Base-by-base conservation (phyloP, 1,140 invertebrate species). In the Medauroidea extradentata region DNA sequence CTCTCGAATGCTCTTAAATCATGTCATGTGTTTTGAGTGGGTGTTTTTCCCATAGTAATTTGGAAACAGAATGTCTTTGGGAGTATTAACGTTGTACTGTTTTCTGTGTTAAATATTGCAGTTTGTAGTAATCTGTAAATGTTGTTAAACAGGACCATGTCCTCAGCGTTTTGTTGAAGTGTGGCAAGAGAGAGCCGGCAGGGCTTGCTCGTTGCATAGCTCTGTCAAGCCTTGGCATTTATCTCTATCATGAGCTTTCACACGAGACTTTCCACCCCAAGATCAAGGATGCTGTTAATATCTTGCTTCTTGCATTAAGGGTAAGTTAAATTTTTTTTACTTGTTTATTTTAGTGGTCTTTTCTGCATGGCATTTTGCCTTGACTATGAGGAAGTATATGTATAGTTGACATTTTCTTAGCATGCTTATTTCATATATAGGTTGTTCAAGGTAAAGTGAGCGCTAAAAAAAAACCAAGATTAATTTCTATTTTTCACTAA, bases 171-270 rank as follows among this genome's bases (percentile, higher is more conserved):
- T 79, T 98, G 52, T 77, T 97, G 51, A 84, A 89, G 67, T 88
- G 89, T 67, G 94, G 92, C 50, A 88, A 91, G 57, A 80, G 86
- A 25, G 95, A 98, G 77, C 91, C 91, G 57, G 88, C 90, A 42
- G 91, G 90, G 29, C 82, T 90, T 66, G 94, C 94, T 18, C 84
- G 94, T 56, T 96, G 91, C 69, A 87, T 96, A 61, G 92, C 93
- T 18, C 78, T 98, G 2, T 93, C 90, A 42, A 88, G 90, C 61
- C 81, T 98, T 43, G 90, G 91, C 7, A 89, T 94, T 68, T 94
- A 89, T 77, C 75, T 92, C 23, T 90, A 93, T 65, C 80, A 88
- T 71, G 88, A 93, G 72, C 72, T 92, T 1, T 80, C 77, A 4
- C 83, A 86, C 67, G 81, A 81, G 55, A 81, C 78, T 56, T 75